Evolutionary conservation across 2,888 invertebrate species (phyloP), one percentile per base, ranked within the genome.

Genomic region (Agrochola circellaris): DNA sequence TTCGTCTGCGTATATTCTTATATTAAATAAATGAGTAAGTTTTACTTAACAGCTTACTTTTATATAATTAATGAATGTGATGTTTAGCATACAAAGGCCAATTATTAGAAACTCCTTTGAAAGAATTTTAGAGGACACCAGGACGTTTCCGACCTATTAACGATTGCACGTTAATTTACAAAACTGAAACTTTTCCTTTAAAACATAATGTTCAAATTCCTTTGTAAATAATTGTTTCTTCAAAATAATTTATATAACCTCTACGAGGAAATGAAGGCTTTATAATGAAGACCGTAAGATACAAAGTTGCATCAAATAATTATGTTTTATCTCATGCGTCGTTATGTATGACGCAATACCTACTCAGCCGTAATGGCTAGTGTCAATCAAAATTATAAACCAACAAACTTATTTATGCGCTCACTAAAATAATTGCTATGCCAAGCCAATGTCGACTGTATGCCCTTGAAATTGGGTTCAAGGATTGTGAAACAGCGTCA

Each of bases 301-400:
- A 78, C 77, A 87, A 79, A 89, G 83, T 91, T 66, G 87, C 77
- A 65, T 87, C 76, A 73, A 82, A 78, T 81, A 78, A 87, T 83
- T 85, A 78, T 48, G 85, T 88, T 87, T 90, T 90, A 91, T 92
- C 90, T 92, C 92, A 93, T 93, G 93, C 93, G 93, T 93, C 93
- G 93, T 93, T 94, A 92, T 91, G 89, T 94, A 94, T 96, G 96
- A 96, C 96, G 96, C 95, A 96, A 96, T 94, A 92, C 92, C 94
- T 93, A 94, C 93, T 94, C 94, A 92, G 92, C 94, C 94, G 95
- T 96, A 96, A 96, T 96, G 96, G 96, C 94, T 91, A 95, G 94
- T 96, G 96, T 96, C 96, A 96, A 96, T 96, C 96, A 96, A 96
- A 96, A 96, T 96, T 96, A 96, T 93, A 94, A 91, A 93, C 93